phyloP scores from a whole-genome alignment of 2,113 vertebrate genomes.

The Pao palembangensis region DNA sequence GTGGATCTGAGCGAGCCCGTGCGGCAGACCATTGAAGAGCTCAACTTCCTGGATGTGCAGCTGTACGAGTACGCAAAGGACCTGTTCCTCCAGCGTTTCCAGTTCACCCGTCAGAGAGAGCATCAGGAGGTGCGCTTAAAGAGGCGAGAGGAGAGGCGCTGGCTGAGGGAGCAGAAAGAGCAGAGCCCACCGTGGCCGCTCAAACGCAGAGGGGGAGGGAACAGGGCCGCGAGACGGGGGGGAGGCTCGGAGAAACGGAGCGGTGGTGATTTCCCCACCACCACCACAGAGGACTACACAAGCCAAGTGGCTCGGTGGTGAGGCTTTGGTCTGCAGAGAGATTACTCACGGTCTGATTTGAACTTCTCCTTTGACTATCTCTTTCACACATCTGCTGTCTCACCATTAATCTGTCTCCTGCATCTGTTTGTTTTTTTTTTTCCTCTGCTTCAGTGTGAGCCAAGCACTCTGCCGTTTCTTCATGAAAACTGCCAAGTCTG shows the following conservation, averaged over 20 bases:
- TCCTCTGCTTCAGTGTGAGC: constrained; percentile 61
- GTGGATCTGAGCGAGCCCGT: constrained; percentile 86
- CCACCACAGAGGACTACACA: constrained; percentile 92
- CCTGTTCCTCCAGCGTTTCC: constrained; percentile 94
- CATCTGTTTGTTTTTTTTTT: constrained; percentile 50
- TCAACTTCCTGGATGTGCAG: constrained; percentile 93
- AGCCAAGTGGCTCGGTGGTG: constrained; percentile 95
- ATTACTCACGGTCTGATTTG: constrained; percentile 24
- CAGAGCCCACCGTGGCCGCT: constrained; percentile 70
- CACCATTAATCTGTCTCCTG: constrained; percentile 46
- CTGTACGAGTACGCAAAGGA: constrained; percentile 92
- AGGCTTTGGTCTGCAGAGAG: constrained; percentile 47
- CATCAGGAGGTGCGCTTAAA: constrained; percentile 84
- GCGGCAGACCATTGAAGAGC: constrained; percentile 84
- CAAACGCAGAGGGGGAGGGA: constrained; percentile 53
- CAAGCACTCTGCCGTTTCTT: constrained; percentile 57
- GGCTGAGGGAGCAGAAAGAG: constrained; percentile 79
- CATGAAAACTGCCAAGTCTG: constrained; percentile 61
- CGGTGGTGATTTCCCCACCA: constrained; percentile 48
- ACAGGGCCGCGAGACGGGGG: constrained; percentile 44
- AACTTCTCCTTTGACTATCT: constrained; percentile 29
- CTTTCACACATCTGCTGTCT: constrained; percentile 36
- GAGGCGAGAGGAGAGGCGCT: constrained; percentile 83
- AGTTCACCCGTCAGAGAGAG: constrained; percentile 87
- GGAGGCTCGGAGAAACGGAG: constrained; percentile 45